Evolutionary conservation across 2,888 invertebrate species (phyloP).

Genomic region (Subacronicta megacephala): DNA sequence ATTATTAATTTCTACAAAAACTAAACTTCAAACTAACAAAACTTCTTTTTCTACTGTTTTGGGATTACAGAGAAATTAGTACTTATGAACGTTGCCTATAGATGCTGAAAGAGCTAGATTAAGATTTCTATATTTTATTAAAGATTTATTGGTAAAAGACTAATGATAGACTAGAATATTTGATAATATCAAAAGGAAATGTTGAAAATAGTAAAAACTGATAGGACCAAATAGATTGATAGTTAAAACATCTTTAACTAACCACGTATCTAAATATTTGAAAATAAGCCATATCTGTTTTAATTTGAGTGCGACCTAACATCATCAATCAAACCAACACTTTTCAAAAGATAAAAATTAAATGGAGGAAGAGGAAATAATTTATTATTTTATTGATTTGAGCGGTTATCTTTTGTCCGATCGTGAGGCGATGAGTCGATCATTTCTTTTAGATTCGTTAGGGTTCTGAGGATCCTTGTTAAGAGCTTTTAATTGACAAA

Average conservation of each 20-base stretch:
- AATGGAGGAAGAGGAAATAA: conserved; percentile 82
- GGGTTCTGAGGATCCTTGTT: conserved; percentile 67
- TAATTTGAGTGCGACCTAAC: conserved; percentile 59
- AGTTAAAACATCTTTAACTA: conserved; percentile 19
- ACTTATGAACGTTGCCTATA: too few relatives aligned
- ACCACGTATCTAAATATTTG: conserved; percentile 43
- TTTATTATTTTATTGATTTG: conserved; percentile 88
- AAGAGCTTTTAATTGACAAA: conserved; percentile 63
- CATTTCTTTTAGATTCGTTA: conserved; percentile 75
- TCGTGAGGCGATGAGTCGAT: conserved; percentile 77
- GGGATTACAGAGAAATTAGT: too few relatives aligned
- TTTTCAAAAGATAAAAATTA: conserved; percentile 80
- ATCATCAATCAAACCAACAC: conserved; percentile 87
- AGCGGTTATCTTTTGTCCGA: conserved; percentile 83
- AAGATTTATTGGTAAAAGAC: background rate
- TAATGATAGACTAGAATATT: background rate
- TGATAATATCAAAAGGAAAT: background rate
- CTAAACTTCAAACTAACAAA: too few relatives aligned
- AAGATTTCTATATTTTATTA: too few relatives aligned
- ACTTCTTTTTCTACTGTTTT: too few relatives aligned
- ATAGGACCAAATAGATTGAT: conserved; percentile 32
- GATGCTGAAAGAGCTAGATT: too few relatives aligned
- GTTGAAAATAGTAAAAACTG: background rate
- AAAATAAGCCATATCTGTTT: conserved; percentile 54
- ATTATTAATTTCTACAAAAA: too few relatives aligned